These are phyloP conservation scores for Lepidochrysops patricia DNA, from an alignment of 2,888 invertebrate genomes.

Conservation along the genomic window DNA sequence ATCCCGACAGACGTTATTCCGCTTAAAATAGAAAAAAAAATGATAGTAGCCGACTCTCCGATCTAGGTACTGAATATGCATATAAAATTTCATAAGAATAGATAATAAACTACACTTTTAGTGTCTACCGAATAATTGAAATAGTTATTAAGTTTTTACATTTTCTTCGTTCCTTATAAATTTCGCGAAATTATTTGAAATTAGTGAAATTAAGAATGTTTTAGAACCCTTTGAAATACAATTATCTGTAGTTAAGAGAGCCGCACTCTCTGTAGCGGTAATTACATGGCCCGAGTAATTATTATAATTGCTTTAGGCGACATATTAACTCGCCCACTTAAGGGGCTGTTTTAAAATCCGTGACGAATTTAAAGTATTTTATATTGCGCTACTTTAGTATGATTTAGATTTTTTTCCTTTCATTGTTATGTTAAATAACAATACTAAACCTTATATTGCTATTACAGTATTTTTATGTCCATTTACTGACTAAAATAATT, in stretches of 20 bases:
- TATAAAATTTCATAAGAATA: not conserved
- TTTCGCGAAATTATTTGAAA: conserved; percentile 33
- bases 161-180: conserved; percentile 25
- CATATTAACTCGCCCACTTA: conserved; percentile 56
- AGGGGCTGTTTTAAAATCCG: conserved; percentile 16
- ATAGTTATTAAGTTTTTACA: not conserved
- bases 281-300: conserved; percentile 63
- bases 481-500: no score
- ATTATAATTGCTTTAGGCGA: conserved; percentile 63
- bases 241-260: conserved; percentile 52
- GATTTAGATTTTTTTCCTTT: no score
- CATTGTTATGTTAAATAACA: no score
- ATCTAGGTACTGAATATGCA: no score
- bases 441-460: no score
- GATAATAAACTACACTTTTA: not conserved
- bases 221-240: conserved; percentile 56
- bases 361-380: not conserved
- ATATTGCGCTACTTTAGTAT: no score
- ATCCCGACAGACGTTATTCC: no score
- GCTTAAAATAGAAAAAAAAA: no score
- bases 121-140: not conserved
- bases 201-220: conserved; percentile 47
- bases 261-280: conserved; percentile 49
- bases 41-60: no score
- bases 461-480: no score